These are phyloP conservation scores for Drosophila lacicola DNA, from an alignment of 2,888 invertebrate species.

Conservation along the genomic window DNA sequence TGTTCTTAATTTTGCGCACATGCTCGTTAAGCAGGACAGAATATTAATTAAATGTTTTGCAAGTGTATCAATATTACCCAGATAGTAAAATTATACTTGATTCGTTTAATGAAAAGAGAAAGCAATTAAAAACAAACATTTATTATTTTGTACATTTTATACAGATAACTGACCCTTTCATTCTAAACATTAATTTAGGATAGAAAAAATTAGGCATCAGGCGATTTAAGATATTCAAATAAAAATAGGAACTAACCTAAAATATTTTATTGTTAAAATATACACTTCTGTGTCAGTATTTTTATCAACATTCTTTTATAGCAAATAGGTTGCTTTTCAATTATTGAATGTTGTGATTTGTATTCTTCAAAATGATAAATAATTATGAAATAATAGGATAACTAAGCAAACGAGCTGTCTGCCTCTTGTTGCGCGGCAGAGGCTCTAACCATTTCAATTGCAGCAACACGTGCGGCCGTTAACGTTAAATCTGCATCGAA, in stretches of 20 bases:
- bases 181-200: constrained; percentile 14
- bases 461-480: constrained; percentile 69
- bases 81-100: background rate
- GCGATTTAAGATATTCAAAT: constrained; percentile 10
- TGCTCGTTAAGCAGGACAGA: background rate
- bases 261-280: constrained; percentile 27
- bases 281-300: constrained; percentile 30
- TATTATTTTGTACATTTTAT: constrained; percentile 27
- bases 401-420: constrained; percentile 53
- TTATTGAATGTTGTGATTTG: constrained; percentile 6
- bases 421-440: constrained; percentile 48
- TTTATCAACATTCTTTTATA: constrained; percentile 36
- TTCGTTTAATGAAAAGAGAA: too few species aligned
- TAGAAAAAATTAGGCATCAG: constrained; percentile 5
- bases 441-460: constrained; percentile 62
- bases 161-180: constrained; percentile 38
- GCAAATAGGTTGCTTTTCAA: constrained; percentile 23
- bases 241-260: constrained; percentile 25
- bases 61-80: constrained; percentile 3
- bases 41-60: background rate
- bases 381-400: constrained; percentile 11
- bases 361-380: constrained; percentile 14
- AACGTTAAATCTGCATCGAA: constrained; percentile 70
- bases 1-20: background rate
- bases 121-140: constrained; percentile 30